Evolutionary conservation across 2,797 vertebrate species (phyloP), one percentile per base, ranked within the genome.

Genomic region (Syndactyla subalaris): DNA sequence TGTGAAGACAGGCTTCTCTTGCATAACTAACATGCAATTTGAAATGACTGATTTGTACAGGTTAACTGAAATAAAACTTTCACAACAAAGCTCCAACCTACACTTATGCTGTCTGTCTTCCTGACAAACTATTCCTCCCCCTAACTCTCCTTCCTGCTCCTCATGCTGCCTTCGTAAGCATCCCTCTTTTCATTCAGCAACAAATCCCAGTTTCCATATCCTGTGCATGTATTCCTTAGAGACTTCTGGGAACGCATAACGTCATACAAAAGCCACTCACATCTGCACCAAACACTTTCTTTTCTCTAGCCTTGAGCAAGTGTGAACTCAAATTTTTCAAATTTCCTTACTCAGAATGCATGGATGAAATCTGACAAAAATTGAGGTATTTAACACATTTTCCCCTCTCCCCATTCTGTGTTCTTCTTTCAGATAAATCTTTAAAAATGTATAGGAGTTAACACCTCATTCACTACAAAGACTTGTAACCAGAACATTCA

Each of bases 1-100:
- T 39, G 95, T 63, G 45, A 73, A 61, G 57, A 61, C 88, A 54
- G 18, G 92, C 38, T 85, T 57, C 80, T 85, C 81, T 93, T 91
- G 74, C 65, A 22, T 67, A 57, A 55, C 41, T 72, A 49, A 74
- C 34, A 39, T 1, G 7, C 77, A 49, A 79, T 67, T 61, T 89
- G 39, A 38, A 94, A 76, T 32, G 55, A 73, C 48, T 41, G 75
- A 92, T 79, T 87, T 45, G 13, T 71, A 61, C 45, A 94, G 76
- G 57, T 80, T 77, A 41, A 72, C 34, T 74, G 65, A 85, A 94
- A 77, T 41, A 88, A 72, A 79, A 71, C 34, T 85, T 88, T 88
- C 86, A 84, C 43, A 92, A 92, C 23, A 24, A 85, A 84, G 29
- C 73, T 66, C 85, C 62, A 74, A 7, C 55, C n/a, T 61, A 54